A percentile compares a stretch with the other conserved stretches of the same genome.
Conservation (phyloP, 2,113 vertebrate species). For the Passer domesticus region DNA sequence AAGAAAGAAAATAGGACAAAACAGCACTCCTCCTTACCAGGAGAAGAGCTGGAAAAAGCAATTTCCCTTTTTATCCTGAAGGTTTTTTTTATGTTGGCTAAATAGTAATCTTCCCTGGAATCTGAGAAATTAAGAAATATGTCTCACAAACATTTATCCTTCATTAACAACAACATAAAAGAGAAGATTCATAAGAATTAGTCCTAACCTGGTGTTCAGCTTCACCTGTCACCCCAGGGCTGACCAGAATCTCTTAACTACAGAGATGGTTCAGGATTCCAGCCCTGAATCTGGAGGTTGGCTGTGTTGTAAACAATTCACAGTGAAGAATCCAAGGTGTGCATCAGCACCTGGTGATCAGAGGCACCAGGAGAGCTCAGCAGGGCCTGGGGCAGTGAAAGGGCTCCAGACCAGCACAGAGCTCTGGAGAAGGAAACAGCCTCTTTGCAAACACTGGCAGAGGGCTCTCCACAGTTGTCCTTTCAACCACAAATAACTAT, state of each 20-base stretch:
- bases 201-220: conserved; percentile 1
- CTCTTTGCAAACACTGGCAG: background rate
- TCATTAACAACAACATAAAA: conserved; percentile 59
- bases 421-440: no score
- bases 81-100: background rate
- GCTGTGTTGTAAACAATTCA: background rate
- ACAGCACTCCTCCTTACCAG: background rate
- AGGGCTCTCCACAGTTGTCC: background rate
- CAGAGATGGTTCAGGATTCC: background rate
- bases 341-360: background rate
- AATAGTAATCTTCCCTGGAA: conserved; percentile 12
- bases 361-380: background rate
- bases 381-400: background rate
- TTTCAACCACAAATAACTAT: background rate
- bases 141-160: conserved; percentile 28
- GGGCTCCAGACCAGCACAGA: no score
- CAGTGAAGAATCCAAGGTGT: background rate
- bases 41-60: background rate
- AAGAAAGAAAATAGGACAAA: background rate
- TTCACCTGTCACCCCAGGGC: background rate
- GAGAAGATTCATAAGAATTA: conserved; percentile 47
- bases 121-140: conserved; percentile 36
- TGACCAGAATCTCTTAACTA: background rate
- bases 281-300: background rate
- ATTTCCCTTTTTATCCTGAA: background rate